Base-by-base conservation (phyloP, 1,140 invertebrate species). In the Caenorhabditis tropicalis region DNA sequence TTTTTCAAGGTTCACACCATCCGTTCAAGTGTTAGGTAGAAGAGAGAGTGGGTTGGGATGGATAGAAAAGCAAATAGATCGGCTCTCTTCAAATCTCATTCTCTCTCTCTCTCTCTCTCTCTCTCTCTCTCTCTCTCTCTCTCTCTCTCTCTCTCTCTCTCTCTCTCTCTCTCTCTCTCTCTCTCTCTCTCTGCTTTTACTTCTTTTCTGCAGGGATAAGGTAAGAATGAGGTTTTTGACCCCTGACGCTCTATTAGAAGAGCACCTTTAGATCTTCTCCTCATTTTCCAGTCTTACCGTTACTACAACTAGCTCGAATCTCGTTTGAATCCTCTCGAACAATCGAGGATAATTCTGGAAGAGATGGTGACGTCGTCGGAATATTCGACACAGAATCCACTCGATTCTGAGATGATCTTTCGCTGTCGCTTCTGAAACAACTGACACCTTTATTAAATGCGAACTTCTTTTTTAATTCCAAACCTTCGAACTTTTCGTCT, bases 401-500 rank as follows among this genome's bases (percentile, higher is more conserved):
- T 24, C 65, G 65, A 74, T 74, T 39, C 10, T 5, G 12, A 43
- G 65, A 74, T 43, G 65, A 74, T 12, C 65, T n/a, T 4, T 74
- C 65, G 15, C 65, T 74, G 36, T 74, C 65, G 43, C 65, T 74
- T 74, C 65, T 74, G 65, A 74, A 74, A 74, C 33, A 36, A 36
- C 65, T 74, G 29, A 19, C 16, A 5, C n/a, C 1, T 43, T 43
- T 43, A 12, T 5, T 5, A 6, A 43, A 6, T 12, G 39, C 5
- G 12, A 43, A 43, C 39, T 43, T 12, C 39, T 43, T 5, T 12
- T 6, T 6, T 6, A 43, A 43, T 6, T 10, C 60, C 81, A 39
- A 51, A 82, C 82, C 82, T 82, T 70, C 82, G 81, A n/a, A 74
- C 46, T 79, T 79, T 48, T 79, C 49, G 65, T 31, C 51, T 81